A percentile compares a stretch with the other conserved stretches of the same genome.
These are phyloP conservation scores for Heliconius erato DNA, from an alignment of 2,888 invertebrate species.

Conservation along the genomic window DNA sequence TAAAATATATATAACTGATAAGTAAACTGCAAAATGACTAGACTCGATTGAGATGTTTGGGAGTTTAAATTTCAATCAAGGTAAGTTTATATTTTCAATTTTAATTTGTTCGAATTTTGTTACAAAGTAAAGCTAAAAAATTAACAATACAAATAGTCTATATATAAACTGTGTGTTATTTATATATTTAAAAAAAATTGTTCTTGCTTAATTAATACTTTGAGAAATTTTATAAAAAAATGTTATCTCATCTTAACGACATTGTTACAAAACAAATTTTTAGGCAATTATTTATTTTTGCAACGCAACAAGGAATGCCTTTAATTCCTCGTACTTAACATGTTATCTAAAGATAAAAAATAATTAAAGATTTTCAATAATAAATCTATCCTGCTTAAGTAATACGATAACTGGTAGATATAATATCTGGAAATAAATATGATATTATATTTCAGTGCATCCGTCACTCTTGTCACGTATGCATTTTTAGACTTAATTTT, in stretches of 20 bases:
- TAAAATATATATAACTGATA: neutral
- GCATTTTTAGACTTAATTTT: no score
- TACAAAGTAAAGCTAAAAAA: no score
- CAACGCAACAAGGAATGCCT: no score
- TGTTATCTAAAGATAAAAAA: constrained; percentile 9
- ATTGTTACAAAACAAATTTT: no score
- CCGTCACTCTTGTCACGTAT: constrained; percentile 51
- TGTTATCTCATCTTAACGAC: no score
- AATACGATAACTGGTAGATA: constrained; percentile 21
- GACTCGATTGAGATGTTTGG: no score
- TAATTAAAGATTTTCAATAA: constrained; percentile 13
- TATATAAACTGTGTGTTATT: neutral
- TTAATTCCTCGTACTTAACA: neutral
- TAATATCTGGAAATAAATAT: constrained; percentile 16
- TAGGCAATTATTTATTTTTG: no score
- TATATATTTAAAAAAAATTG: no score
- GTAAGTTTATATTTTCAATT: no score
- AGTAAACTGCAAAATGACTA: neutral
- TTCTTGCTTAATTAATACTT: neutral
- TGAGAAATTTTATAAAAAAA: no score
- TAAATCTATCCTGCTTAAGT: constrained; percentile 21
- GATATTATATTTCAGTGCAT: constrained; percentile 27
- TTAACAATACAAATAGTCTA: no score
- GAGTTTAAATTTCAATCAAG: neutral
- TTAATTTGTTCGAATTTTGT: no score